Evolutionary conservation across 2,888 invertebrate genomes (phyloP).

Genomic region (Pocota personata): DNA sequence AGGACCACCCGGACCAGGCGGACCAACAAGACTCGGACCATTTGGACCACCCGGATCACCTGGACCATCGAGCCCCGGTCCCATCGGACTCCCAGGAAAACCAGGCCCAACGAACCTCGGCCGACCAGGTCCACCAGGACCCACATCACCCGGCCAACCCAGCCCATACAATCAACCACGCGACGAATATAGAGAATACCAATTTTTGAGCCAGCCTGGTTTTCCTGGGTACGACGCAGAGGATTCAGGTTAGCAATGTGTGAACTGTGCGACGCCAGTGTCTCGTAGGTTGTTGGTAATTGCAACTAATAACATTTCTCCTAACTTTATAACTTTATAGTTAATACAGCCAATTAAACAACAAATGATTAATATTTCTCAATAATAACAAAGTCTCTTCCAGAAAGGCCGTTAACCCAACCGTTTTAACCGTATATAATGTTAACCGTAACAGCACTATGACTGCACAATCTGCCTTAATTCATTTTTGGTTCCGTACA

Average conservation of each 20-base stretch:
- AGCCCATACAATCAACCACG: slow-evolving; percentile 75
- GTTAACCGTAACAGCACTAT: slow-evolving; percentile 73
- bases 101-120: slow-evolving; percentile 69
- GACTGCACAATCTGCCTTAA: slow-evolving; percentile 60
- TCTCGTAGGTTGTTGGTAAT: slow-evolving; percentile 70
- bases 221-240: slow-evolving; percentile 80
- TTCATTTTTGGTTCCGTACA: slow-evolving; percentile 23
- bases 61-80: slow-evolving; percentile 77
- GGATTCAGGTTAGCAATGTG: slow-evolving; percentile 79
- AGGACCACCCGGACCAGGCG: slow-evolving; percentile 80
- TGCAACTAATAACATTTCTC: slow-evolving; percentile 72
- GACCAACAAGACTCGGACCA: slow-evolving; percentile 79
- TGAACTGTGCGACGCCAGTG: slow-evolving; percentile 68
- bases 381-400: slow-evolving; percentile 71
- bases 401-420: slow-evolving; percentile 71
- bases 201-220: slow-evolving; percentile 75
- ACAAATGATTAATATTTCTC: slow-evolving; percentile 55
- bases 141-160: slow-evolving; percentile 46
- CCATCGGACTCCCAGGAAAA: slow-evolving; percentile 79
- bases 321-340: slow-evolving; percentile 64
- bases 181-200: slow-evolving; percentile 75
- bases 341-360: slow-evolving; percentile 55
- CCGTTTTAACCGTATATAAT: slow-evolving; percentile 73
- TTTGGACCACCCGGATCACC: slow-evolving; percentile 77
- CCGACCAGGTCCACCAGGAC: slow-evolving; percentile 68